Percentiles rank a stretch among this genome's conserved stretches.
Conservation (phyloP, 2,113 vertebrate genomes). For the Hydropotes inermis region DNA sequence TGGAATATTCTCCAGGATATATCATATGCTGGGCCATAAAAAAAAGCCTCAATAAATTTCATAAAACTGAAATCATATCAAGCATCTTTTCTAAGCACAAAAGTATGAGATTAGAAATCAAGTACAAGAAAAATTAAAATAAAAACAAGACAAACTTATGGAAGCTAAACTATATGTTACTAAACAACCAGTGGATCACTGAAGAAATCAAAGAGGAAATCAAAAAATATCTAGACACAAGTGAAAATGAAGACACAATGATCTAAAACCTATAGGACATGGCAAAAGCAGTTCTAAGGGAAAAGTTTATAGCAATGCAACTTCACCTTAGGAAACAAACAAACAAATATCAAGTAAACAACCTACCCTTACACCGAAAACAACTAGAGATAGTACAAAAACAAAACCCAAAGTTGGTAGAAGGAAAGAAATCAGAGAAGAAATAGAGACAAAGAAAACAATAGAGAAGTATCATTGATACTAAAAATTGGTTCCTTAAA, state of each 20-base stretch:
- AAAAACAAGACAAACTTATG: accelerated
- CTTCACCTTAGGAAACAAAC: not conserved
- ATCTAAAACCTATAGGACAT: not conserved
- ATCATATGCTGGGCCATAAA: not conserved
- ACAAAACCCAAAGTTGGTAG: not conserved
- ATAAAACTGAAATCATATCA: not conserved
- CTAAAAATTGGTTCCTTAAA: not conserved
- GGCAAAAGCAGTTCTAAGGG: not conserved
- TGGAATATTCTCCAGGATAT: not conserved
- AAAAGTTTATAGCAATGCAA: not conserved
- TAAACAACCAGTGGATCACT: not conserved
- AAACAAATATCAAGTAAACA: not conserved
- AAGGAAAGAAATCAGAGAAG: not conserved
- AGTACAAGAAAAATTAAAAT: not conserved
- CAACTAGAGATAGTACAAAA: not conserved
- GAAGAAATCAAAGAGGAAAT: not conserved
- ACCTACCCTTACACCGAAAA: not conserved
- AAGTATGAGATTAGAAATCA: not conserved
- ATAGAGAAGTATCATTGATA: not conserved
- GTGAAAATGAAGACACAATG: not conserved
- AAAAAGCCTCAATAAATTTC: not conserved
- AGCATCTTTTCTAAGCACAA: not conserved
- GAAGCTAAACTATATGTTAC: not conserved
- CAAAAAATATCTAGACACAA: not conserved
- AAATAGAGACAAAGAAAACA: not conserved